Evolutionary conservation across 1,140 invertebrate genomes (phyloP), one percentile per base, ranked within the genome.

Genomic region (Trachymyrmex septentrionalis): DNA sequence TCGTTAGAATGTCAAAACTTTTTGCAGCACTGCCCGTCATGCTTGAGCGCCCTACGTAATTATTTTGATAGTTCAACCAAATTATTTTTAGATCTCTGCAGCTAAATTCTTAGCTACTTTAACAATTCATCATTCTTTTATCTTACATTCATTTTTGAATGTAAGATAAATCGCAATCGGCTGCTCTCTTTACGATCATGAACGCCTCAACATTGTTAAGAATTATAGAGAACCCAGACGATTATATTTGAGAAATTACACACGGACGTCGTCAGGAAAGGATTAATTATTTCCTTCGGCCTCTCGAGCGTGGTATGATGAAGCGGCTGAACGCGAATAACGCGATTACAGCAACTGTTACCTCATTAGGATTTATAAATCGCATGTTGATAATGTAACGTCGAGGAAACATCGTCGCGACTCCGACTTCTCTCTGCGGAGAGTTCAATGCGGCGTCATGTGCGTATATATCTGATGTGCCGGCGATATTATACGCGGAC

Each of bases 391-490:
- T 61, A 61, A 27, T 19, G 24, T 24, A 50, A 73, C 38, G 38
- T 75, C 55, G 14, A 27, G 67, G 55, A 21, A 84, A 63, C 34
- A 34, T 44, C 44, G 55, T 14, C 30, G 27, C 66, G 53, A n/a
- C 21, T 27, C 14, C 50, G 78, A 59, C 53, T 71, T 44, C 21
- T 44, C 21, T 34, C 55, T n/a, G 5, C 67, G 69, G 55, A 24
- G 69, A 82, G 67, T 82, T 82, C 53, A 82, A 82, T 30, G 80
- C 80, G 66, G 38, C 80, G 80, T 75, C 80, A 84, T 84, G 59
- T 84, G 80, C 69, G 69, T 53, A 38, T 24, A 34, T 61, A 44
- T 73, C 72, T 48, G 59, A 84, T 30, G 19, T n/a, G 50, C 66
- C 34, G 67, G 27, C 80, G 80, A 82, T 72, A 82, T 82, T 82